Conservation (phyloP, 2,797 vertebrate genomes). For the Onychomys leucogaster region DNA sequence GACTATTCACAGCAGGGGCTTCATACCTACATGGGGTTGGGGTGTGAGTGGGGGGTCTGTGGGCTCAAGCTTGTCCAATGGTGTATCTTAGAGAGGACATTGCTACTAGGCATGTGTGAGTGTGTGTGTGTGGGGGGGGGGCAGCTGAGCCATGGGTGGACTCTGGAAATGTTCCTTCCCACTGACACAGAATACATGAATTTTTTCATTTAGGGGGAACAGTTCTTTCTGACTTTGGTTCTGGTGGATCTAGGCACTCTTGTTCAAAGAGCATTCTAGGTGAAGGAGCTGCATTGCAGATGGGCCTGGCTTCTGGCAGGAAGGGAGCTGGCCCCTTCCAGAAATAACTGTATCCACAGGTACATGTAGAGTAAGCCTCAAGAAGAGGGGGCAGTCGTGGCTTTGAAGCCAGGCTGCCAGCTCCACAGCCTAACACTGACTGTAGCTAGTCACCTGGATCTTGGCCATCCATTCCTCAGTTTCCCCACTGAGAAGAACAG, state of each 20-base stretch:
- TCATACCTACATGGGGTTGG: neutral
- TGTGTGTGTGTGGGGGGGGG: neutral
- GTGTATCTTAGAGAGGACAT: neutral
- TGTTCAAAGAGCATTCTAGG: neutral
- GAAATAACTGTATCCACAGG: neutral
- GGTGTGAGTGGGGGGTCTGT: neutral
- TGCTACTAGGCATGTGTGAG: neutral
- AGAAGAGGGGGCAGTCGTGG: neutral
- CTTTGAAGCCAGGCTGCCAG: neutral
- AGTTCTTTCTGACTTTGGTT: neutral
- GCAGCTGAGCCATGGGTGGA: neutral
- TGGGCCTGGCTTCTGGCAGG: neutral
- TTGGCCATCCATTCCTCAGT: neutral
- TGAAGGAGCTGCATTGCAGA: neutral
- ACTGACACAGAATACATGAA: neutral
- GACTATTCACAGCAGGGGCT: neutral
- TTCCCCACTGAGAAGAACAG: neutral
- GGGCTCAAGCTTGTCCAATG: neutral
- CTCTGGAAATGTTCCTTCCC: neutral
- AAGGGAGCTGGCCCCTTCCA: neutral
- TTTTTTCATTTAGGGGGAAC: too few relatives aligned
- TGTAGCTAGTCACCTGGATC: neutral
- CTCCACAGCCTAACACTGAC: neutral
- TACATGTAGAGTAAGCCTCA: accelerated
- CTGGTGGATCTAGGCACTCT: neutral